Base-by-base conservation (phyloP, 2,113 vertebrate genomes). In the Indicator indicator region DNA sequence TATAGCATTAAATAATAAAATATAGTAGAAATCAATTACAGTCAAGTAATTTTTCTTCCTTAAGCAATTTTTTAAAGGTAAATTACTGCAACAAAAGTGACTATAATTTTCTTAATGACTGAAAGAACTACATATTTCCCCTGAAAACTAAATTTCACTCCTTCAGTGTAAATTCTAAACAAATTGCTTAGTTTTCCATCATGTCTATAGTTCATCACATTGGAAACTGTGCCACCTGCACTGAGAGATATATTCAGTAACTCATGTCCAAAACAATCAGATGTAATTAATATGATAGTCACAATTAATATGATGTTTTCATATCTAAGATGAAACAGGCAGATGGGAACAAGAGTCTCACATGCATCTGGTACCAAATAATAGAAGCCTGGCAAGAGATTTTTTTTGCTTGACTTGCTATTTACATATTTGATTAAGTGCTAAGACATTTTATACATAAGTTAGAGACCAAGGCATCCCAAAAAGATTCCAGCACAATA, bases 271-370 rank as follows among this genome's bases (percentile, higher is more conserved):
- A 97, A 97, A 97, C 70, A 97, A 96, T 96, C 84, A 72, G 14
- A 95, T 87, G n/a, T 94, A 97, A 96, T 97, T 98, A 97, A 95
- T 96, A 77, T 88, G 89, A 89, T 82, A 96, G 89, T 96, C 94
- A 96, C 72, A 97, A 97, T 93, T 97, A 97, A 97, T 97, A 88
- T 75, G 85, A 96, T 97, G 90, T 97, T 98, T 97, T 97, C 93
- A 91, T 90, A 95, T 92, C 91, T 93, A 92, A 96, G 89, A 97
- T 91, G 93, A 97, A 97, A 94, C 84, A 95, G 92, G 78, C 96
- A 98, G 97, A 97, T 97, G 94, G 80, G 78, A 30, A 95, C 77
- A 95, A 97, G 92, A 97, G 67, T 92, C 82, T 95, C 92, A 89
- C n/a, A 92, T 94, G 70, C 93, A 97, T 97, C 95, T 97, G 97